phyloP scores from a whole-genome alignment of 1,140 invertebrate genomes.

The Cydia splendana region DNA sequence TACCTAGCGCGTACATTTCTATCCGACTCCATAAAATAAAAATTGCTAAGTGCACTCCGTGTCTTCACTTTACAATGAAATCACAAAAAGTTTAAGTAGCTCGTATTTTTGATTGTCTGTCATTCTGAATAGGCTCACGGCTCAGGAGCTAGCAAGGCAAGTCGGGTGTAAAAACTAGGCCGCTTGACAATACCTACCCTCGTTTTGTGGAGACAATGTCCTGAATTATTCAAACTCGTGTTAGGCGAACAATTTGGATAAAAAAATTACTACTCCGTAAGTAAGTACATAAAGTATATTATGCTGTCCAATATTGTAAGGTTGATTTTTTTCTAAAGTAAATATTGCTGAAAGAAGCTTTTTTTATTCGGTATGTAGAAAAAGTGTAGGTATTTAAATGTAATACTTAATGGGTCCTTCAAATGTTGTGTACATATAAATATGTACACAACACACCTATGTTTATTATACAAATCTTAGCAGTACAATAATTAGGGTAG shows the following conservation, averaged over 20 bases:
- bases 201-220: slow-evolving; percentile 5
- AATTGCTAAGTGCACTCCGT: not conserved
- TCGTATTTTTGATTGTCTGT: not conserved
- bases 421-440: no score
- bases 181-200: not conserved
- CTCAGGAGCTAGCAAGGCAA: not conserved
- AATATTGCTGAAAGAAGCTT: no score
- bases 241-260: not conserved
- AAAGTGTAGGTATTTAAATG: no score
- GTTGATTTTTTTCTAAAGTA: no score
- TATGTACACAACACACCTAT: no score
- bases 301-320: not conserved
- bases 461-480: no score
- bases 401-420: no score
- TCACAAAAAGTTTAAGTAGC: slow-evolving; percentile 4
- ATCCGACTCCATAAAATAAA: not conserved
- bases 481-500: no score
- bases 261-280: not conserved
- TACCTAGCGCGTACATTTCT: no score
- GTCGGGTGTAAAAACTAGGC: slow-evolving; percentile 7
- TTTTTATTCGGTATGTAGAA: no score
- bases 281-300: not conserved
- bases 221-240: slow-evolving; percentile 12
- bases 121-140: not conserved
- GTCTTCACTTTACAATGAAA: not conserved